These are phyloP conservation scores for Bombus haemorrhoidalis DNA, from an alignment of 1,140 invertebrate genomes.

Conservation along the genomic window DNA sequence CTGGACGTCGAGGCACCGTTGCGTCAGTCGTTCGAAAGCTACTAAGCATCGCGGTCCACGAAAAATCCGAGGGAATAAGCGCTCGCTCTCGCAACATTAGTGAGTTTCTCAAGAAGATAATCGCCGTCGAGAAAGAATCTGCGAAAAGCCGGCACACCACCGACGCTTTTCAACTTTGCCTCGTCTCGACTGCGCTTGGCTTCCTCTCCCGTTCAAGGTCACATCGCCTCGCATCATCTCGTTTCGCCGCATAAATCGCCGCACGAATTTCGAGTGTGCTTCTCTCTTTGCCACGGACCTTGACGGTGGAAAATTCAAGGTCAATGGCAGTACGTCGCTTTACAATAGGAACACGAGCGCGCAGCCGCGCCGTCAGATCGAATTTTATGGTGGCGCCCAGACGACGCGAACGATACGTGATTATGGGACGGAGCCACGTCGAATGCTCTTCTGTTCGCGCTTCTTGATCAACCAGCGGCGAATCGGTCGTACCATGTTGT, in stretches of 20 bases:
- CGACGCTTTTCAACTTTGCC: neutral
- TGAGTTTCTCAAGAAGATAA: constrained; percentile 22
- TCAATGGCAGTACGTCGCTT: constrained; percentile 37
- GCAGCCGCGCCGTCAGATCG: constrained; percentile 9
- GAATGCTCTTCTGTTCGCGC: neutral
- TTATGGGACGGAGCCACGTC: neutral
- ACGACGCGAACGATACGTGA: neutral
- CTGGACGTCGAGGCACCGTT: constrained; percentile 71
- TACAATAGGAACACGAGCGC: neutral
- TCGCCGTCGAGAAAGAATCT: neutral
- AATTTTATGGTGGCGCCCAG: constrained; percentile 28
- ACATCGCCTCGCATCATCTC: no score
- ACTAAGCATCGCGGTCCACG: constrained; percentile 67
- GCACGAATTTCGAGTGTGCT: constrained; percentile 6
- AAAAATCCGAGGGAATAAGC: constrained; percentile 10
- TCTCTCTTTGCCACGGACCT: constrained; percentile 4
- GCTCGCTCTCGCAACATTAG: neutral
- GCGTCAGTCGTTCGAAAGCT: constrained; percentile 71
- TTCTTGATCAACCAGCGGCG: no score
- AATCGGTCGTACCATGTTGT: neutral
- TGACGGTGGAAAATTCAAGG: constrained; percentile 34
- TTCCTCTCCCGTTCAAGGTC: neutral
- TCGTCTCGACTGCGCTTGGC: neutral
- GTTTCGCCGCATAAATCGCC: no score
- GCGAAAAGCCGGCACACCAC: neutral